Percentiles rank a stretch among this genome's conserved stretches.
Evolutionary conservation across 2,797 vertebrate genomes (phyloP).

Genomic region (Apodemus agrarius): DNA sequence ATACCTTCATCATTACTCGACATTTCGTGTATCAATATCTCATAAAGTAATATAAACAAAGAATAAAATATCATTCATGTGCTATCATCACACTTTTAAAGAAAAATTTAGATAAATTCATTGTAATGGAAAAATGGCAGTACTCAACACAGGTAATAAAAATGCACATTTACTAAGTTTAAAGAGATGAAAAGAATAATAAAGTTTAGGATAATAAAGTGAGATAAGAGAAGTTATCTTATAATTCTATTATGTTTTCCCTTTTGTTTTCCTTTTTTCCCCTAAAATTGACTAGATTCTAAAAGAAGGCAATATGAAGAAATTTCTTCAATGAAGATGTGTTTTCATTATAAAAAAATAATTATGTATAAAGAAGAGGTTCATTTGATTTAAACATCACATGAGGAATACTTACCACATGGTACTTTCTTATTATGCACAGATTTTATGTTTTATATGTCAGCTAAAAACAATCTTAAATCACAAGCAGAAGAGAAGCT

Average conservation of each 20-base stretch:
- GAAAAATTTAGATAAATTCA: background rate
- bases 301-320: background rate
- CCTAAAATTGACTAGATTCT: conserved; percentile 30
- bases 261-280: background rate
- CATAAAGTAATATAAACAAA: background rate
- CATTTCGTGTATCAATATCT: background rate
- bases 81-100: background rate
- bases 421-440: background rate
- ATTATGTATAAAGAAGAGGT: background rate
- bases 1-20: background rate
- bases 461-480: background rate
- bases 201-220: background rate
- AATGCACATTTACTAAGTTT: background rate
- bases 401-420: background rate
- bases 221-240: background rate
- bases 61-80: background rate
- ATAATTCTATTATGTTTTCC: background rate
- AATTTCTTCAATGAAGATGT: background rate
- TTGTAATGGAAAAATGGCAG: background rate
- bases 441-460: background rate
- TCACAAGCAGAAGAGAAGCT: background rate
- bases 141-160: background rate
- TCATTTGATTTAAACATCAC: background rate
- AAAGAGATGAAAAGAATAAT: background rate
- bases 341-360: background rate